A percentile compares a stretch with the other conserved stretches of the same genome.
Conservation (phyloP, 2,888 invertebrate species). For the Cheilosia variabilis region DNA sequence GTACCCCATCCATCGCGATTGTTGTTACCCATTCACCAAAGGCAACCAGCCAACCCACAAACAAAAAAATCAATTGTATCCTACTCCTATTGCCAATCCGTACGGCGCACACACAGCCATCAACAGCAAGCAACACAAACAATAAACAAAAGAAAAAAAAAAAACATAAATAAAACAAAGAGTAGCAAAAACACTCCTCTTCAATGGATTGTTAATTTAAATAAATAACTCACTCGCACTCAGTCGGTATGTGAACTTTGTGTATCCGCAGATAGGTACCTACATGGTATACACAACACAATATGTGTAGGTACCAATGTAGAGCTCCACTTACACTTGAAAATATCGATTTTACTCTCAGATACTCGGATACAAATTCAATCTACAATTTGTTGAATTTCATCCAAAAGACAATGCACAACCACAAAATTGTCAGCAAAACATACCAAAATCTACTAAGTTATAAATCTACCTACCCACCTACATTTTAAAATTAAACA, state of each 20-base stretch:
- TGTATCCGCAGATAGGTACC: background rate
- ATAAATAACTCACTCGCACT: slow-evolving; percentile 60
- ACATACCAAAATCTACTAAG: slow-evolving; percentile 11
- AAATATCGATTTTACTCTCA: slow-evolving; percentile 53
- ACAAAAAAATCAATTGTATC: slow-evolving; percentile 44
- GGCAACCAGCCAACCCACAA: background rate
- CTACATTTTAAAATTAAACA: background rate
- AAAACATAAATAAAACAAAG: slow-evolving; percentile 23
- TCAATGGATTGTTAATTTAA: slow-evolving; percentile 63
- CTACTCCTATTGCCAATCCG: slow-evolving; percentile 29
- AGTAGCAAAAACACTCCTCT: slow-evolving; percentile 50
- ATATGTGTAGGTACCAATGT: background rate
- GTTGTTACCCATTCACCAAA: slow-evolving; percentile 15
- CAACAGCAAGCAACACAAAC: slow-evolving; percentile 28
- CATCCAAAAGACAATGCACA: slow-evolving; percentile 37
- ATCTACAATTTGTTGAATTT: slow-evolving; percentile 34
- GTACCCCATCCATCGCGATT: slow-evolving; percentile 6
- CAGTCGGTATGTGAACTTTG: slow-evolving; percentile 43
- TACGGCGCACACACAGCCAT: slow-evolving; percentile 1
- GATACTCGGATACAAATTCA: background rate
- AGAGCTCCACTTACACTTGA: slow-evolving; percentile 51
- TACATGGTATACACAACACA: background rate
- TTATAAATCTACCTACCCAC: background rate
- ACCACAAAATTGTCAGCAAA: slow-evolving; percentile 54
- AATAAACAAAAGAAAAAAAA: slow-evolving; percentile 14